Base-by-base conservation (phyloP, 2,797 vertebrate species). In the Cyprinodon diabolis region DNA sequence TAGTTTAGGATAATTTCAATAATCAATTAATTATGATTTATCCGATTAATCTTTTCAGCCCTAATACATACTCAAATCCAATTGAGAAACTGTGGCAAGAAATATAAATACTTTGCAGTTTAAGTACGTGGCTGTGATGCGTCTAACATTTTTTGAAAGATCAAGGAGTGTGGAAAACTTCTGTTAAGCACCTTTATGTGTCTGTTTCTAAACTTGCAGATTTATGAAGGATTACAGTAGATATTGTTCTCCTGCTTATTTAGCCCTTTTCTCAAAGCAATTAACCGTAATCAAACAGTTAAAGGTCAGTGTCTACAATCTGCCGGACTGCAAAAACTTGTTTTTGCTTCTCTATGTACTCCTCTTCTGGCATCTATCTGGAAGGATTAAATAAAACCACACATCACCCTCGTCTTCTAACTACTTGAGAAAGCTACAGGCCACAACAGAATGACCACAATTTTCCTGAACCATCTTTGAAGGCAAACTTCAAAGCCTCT, bases 281-380 rank as follows among this genome's bases (percentile, higher is more conserved):
- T 85, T 86, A 82, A n/a, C 55, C 35, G 75, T 75, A 78, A 79
- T 80, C 72, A 56, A 77, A 70, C 62, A 68, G 48, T 15, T 60
- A 81, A 80, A 88, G 82, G 77, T 85, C 83, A 88, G 66, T 78
- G 77, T 79, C 63, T 51, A 47, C 3, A 25, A 48, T 25, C 73
- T 78, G 55, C 72, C 66, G 62, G 62, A 83, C 71, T 70, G 82
- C 71, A 30, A 81, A 80, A 71, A 69, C 57, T 65, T 56, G 71
- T 83, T 68, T 72, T 37, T 78, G 68, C 74, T 71, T 71, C 37
- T 68, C 82, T 56, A 47, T 84, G 68, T n/a, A 62, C 14, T 62
- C n/a, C 69, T 86, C 79, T 37, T 78, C 72, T 74, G 57, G 72
- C 51, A 83, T 71, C 25, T 9, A 68, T 52, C 62, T 56, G 68